Evolutionary conservation across 2,797 vertebrate species (phyloP), one percentile per base, ranked within the genome.

Genomic region (Cephalopachus bancanus): DNA sequence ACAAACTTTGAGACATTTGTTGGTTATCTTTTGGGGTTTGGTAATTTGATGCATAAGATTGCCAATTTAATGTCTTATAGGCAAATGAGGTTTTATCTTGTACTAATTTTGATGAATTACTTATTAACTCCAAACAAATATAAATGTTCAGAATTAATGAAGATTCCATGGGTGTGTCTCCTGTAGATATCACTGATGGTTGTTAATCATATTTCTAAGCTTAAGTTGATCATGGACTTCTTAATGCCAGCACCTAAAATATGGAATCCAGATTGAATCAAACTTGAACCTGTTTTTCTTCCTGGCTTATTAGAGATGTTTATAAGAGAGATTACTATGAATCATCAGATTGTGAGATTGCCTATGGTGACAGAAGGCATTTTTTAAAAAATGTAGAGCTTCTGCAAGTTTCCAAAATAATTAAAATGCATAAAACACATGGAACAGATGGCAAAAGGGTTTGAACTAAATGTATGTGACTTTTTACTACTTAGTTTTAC

Each of bases 381-480:
- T 97, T 97, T 85, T 97, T 93, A 37, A 37, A 96, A 98, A 96
- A 98, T 97, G 85, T 94, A 95, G 95, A 97, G 91, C 96, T 98
- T 97, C 96, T 97, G n/a, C 67, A 98, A 98, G 75, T 95, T 78
- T 98, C 81, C 5, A 72, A 93, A 98, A 97, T 97, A 98, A 98
- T 98, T 98, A 97, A 98, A 98, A 98, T 98, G 94, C 97, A 95
- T 97, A 97, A 98, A 98, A 91, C 81, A 97, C 89, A 97, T 92
- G 91, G 88, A 98, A 97, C 96, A 98, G 98, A 98, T 98, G 98
- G 98, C 81, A 97, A 97, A 97, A 98, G 94, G 92, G 85, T 97
- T 97, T 98, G 97, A 98, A 98, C 96, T 98, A 98, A 98, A 98
- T 97, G 94, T 93, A 85, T 98, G 98, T 97, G 97, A 97, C 75